Evolutionary conservation across 2,888 invertebrate species (phyloP).

Genomic region (Gymnocheta viridis): DNA sequence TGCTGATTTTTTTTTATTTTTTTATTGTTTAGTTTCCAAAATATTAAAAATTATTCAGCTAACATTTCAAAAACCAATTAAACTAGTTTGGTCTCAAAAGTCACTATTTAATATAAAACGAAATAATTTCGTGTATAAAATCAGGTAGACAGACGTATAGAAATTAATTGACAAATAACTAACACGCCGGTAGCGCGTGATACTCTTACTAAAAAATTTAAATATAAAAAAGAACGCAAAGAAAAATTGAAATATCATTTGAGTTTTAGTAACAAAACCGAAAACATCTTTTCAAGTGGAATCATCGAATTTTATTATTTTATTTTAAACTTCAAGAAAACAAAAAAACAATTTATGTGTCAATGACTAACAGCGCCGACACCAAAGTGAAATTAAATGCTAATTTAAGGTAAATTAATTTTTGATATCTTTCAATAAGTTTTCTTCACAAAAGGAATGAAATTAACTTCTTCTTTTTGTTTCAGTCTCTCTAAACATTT

Average conservation of each 20-base stretch:
- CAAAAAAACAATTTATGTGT: constrained; percentile 76
- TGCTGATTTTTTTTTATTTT: neutral
- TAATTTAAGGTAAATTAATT: constrained; percentile 78
- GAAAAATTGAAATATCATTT: constrained; percentile 39
- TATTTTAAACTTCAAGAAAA: neutral
- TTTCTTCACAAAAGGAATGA: neutral
- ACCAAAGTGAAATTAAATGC: constrained; percentile 80
- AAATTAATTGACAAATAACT: constrained; percentile 55
- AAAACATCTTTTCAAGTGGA: constrained; percentile 42
- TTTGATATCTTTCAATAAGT: neutral
- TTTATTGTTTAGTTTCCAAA: neutral
- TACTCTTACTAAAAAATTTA: neutral
- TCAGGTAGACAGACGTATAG: constrained; percentile 36
- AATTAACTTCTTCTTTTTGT: constrained; percentile 13
- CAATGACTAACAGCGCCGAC: constrained; percentile 80
- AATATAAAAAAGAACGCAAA: constrained; percentile 57
- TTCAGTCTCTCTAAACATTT: constrained; percentile 91
- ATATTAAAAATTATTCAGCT: neutral
- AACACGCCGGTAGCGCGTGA: constrained; percentile 74
- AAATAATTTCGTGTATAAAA: constrained; percentile 9
- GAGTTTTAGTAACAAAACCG: constrained; percentile 24
- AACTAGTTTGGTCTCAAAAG: constrained; percentile 50
- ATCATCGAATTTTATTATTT: neutral
- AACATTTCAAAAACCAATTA: neutral
- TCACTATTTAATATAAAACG: neutral